These are phyloP conservation scores for Eristalis pertinax DNA, from an alignment of 2,888 invertebrate genomes.

Conservation along the genomic window DNA sequence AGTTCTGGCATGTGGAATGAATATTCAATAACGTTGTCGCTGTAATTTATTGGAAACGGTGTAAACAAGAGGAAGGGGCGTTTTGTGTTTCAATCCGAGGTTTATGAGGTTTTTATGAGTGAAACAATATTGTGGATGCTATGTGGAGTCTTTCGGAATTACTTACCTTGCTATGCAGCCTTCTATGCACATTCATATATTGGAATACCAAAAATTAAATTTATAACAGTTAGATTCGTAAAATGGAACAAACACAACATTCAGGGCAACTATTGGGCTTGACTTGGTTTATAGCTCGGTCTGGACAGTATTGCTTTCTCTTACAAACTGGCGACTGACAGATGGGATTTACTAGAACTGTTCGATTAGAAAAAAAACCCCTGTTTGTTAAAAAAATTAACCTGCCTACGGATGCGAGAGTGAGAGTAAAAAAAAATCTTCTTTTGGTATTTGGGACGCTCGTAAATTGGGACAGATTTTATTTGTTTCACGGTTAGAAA, in stretches of 20 bases:
- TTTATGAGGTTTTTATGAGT: neutral
- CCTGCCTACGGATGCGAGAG: neutral
- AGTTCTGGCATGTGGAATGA: conserved; percentile 58
- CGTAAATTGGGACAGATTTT: too few relatives aligned
- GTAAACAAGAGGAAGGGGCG: conserved; percentile 26
- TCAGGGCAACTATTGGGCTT: neutral
- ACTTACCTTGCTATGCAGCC: neutral
- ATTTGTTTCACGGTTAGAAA: too few relatives aligned
- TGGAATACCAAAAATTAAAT: neutral
- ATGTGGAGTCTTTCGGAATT: neutral
- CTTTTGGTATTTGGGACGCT: too few relatives aligned
- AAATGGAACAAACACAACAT: neutral
- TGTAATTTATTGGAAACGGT: conserved; percentile 45
- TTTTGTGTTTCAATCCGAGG: neutral
- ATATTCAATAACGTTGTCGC: conserved; percentile 55
- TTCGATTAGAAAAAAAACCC: neutral
- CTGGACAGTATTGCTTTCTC: neutral
- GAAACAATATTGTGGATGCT: neutral
- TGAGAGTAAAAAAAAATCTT: neutral
- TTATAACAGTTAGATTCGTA: neutral
- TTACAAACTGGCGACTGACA: neutral
- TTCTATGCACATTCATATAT: neutral
- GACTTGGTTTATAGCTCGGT: neutral
- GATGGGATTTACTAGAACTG: neutral
- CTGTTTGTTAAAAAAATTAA: neutral